Percentiles rank a stretch among this genome's conserved stretches.
Evolutionary conservation across 2,113 vertebrate genomes (phyloP).

Genomic region (Prionailurus bengalensis): DNA sequence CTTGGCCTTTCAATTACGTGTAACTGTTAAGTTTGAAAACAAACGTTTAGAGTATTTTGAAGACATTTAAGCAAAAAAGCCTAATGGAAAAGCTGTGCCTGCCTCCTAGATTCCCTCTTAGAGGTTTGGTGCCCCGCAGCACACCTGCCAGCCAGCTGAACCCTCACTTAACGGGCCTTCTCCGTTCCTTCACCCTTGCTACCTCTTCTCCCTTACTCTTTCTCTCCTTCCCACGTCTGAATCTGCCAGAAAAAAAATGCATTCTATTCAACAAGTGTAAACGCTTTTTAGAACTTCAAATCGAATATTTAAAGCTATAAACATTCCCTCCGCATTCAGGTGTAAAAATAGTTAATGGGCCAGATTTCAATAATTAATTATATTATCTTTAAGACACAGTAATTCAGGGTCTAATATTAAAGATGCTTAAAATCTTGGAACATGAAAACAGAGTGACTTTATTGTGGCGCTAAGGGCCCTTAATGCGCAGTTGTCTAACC

Average conservation of each 20-base stretch:
- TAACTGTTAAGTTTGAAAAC: neutral
- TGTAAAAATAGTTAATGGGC: neutral
- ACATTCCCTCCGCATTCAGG: neutral
- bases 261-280: neutral
- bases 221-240: neutral
- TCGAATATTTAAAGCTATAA: neutral
- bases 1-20: neutral
- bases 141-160: neutral
- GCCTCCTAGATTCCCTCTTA: neutral
- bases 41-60: neutral
- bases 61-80: neutral
- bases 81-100: neutral
- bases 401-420: neutral
- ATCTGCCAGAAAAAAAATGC: neutral
- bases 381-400: neutral
- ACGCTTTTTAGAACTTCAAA: neutral
- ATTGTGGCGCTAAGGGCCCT: neutral
- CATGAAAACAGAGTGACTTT: neutral
- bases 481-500: neutral
- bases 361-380: neutral
- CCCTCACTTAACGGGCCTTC: neutral
- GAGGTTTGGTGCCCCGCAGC: neutral
- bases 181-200: neutral
- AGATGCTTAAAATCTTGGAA: conserved; percentile 12
- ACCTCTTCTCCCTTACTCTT: neutral